A percentile compares a stretch with the other conserved stretches of the same genome.
phyloP scores from a whole-genome alignment of 2,888 invertebrate genomes.

The Conus canariensis region DNA sequence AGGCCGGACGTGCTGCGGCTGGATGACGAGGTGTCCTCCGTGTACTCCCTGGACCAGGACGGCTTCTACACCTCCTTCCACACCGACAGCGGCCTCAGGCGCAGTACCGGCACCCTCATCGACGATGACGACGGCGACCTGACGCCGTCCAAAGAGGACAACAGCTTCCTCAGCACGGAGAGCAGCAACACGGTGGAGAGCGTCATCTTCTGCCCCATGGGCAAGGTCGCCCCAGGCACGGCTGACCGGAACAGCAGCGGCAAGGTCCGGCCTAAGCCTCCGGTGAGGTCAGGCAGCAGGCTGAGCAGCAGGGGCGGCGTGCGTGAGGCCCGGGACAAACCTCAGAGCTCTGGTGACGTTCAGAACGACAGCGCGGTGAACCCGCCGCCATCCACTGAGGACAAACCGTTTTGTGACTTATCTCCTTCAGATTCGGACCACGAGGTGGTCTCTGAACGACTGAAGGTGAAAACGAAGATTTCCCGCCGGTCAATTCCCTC shows the following conservation, averaged over 20 bases:
- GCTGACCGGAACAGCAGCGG: constrained; percentile 6
- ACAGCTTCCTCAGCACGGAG: constrained; percentile 62
- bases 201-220: constrained; percentile 62
- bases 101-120: constrained; percentile 64
- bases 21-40: constrained; percentile 82
- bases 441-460: constrained; percentile 67
- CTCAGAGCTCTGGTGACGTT: neutral
- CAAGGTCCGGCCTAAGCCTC: constrained; percentile 44
- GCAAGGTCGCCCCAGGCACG: neutral
- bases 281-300: constrained; percentile 39
- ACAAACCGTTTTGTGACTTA: constrained; percentile 45
- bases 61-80: constrained; percentile 99
- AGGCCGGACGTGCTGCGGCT: constrained; percentile 49
- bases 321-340: neutral
- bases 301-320: constrained; percentile 28
- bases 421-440: constrained; percentile 72
- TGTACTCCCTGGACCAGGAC: constrained; percentile 97
- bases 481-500: constrained; percentile 70
- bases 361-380: neutral
- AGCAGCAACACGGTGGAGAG: constrained; percentile 61
- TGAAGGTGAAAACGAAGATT: constrained; percentile 70
- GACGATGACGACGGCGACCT: constrained; percentile 62
- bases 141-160: constrained; percentile 59
- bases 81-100: constrained; percentile 91
- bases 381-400: neutral